Conservation (phyloP, 2,888 invertebrate species). For the Hyalella azteca region DNA sequence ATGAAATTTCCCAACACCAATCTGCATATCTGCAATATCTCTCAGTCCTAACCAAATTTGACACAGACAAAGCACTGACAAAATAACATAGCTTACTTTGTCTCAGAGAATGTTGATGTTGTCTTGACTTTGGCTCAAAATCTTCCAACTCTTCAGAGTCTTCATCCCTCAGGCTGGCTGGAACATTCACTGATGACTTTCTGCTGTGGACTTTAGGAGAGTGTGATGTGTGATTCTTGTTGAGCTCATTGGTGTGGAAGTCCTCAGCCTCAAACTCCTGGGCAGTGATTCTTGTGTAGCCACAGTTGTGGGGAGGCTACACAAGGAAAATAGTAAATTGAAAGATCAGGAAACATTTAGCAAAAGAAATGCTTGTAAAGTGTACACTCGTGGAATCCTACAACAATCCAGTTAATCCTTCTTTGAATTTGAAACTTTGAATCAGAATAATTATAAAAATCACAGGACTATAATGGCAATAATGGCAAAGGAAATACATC, state of each 20-base stretch:
- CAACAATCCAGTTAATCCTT: neutral
- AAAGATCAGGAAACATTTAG: neutral
- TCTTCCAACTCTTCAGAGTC: constrained; percentile 19
- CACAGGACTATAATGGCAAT: neutral
- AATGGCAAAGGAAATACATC: neutral
- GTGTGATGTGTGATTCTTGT: constrained; percentile 6
- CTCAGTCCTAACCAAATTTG: no score
- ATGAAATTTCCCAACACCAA: no score
- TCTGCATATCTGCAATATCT: no score
- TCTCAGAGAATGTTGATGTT: neutral
- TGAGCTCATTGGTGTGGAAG: constrained; percentile 1
- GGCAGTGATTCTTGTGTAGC: neutral
- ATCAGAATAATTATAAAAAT: no score
- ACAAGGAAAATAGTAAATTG: neutral
- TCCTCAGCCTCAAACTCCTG: neutral
- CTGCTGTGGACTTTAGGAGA: neutral
- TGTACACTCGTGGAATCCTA: neutral
- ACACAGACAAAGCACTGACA: neutral
- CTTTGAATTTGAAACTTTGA: neutral
- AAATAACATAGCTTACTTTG: neutral
- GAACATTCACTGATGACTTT: neutral
- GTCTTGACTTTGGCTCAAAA: neutral
- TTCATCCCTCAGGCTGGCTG: neutral
- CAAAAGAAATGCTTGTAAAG: neutral
- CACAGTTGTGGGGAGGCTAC: constrained; percentile 2